Evolutionary conservation across 1,140 invertebrate genomes (phyloP), one percentile per base, ranked within the genome.

Genomic region (Liolophura sinensis): DNA sequence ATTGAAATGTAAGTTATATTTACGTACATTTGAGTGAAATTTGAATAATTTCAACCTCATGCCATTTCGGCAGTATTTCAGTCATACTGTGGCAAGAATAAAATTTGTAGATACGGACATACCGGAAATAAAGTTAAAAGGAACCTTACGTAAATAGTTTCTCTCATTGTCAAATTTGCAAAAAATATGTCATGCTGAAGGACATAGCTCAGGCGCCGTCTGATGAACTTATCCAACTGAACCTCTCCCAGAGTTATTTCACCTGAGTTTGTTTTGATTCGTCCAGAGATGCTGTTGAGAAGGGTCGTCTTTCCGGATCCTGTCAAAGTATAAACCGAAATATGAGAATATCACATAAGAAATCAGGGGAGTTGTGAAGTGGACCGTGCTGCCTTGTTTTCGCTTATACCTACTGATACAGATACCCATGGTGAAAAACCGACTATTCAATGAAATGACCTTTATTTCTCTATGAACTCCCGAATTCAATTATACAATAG

Each of bases 171-270:
- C 66, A 94, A 86, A 78, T 91, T 91, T 11, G 92, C 88, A 78
- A 93, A 93, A 84, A 94, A 94, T 65, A 93, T 89, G 76, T 94
- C 92, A 77, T 94, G 90, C 78, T 94, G 92, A 51, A 93, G 87
- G 22, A 94, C 92, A 81, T 94, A 94, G 71, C 92, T 92, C 63
- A 94, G 92, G 74, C 89, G 89, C 64, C 92, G 84, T 64, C 90
- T 89, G 87, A 90, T 91, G 74, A 90, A 84, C 76, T 93, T 93
- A 68, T 89, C 90, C 27, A 94, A 80, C n/a, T 88, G 86, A 65
- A 91, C 89, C 11, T 91, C 88, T 80, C 93, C 93, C 20, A 93
- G 82, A 73, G 89, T 89, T 71, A 94, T 91, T 69, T 87, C 86
- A 51, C 93, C 92, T 57, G 88, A 86, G 71, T 90, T 87, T 18